Evolutionary conservation across 2,797 vertebrate species (phyloP).

Genomic region (Takifugu ocellatus): DNA sequence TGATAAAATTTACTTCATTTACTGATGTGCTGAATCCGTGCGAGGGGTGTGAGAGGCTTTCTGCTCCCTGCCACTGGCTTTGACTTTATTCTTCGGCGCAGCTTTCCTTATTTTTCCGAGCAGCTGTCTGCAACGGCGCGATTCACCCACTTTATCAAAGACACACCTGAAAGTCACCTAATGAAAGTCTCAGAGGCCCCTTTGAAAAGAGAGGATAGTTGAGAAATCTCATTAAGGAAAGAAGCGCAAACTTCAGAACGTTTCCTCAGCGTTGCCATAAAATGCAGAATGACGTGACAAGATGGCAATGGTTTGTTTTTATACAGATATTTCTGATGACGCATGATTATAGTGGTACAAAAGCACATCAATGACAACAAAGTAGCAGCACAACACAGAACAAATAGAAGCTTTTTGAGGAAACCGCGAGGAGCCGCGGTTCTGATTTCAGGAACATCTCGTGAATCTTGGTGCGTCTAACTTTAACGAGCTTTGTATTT

Average conservation of each 20-base stretch:
- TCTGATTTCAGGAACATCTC: constrained; percentile 18
- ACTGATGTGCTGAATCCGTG: constrained; percentile 27
- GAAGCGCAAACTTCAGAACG: constrained; percentile 14
- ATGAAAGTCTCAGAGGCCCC: constrained; percentile 47
- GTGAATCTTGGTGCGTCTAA: constrained; percentile 27
- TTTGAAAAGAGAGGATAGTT: constrained; percentile 37
- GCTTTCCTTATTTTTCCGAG: constrained; percentile 20
- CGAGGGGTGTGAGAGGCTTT: neutral
- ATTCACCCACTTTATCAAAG: constrained; percentile 30
- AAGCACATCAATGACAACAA: constrained; percentile 2
- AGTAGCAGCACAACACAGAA: constrained; percentile 3
- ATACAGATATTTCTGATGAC: no score
- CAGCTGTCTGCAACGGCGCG: constrained; percentile 1
- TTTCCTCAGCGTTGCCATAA: constrained; percentile 24
- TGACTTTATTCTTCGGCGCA: constrained; percentile 25
- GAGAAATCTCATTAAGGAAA: constrained; percentile 35
- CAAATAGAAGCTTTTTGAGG: constrained; percentile 1
- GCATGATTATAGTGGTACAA: no score
- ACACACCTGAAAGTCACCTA: constrained; percentile 40
- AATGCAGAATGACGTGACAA: constrained; percentile 12
- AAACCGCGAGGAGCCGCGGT: neutral
- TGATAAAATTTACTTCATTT: constrained; percentile 9
- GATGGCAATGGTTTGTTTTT: neutral
- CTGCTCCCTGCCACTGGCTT: constrained; percentile 24
- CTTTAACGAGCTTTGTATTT: constrained; percentile 27